phyloP scores from a whole-genome alignment of 2,888 invertebrate genomes.

The Xanthorhoe designata region DNA sequence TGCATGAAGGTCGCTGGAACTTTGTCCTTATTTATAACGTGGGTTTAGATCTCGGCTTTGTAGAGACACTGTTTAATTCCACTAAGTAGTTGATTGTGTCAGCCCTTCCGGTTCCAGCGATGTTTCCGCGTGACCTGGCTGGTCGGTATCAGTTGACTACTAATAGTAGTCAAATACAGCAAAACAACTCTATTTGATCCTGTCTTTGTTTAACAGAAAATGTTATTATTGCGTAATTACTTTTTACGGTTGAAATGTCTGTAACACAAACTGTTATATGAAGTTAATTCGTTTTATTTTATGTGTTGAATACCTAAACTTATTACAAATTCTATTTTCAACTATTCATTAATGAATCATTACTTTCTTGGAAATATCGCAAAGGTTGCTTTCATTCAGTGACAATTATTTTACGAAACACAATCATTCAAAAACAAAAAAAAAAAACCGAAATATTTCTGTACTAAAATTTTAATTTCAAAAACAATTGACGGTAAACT shows the following conservation, averaged over 20 bases:
- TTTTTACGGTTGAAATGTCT: neutral
- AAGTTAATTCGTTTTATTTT: neutral
- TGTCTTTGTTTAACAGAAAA: neutral
- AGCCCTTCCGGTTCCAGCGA: constrained; percentile 31
- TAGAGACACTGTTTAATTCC: constrained; percentile 12
- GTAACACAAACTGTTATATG: neutral
- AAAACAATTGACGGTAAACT: neutral
- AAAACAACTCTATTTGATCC: neutral
- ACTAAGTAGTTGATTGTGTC: constrained; percentile 66
- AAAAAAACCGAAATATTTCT: too few relatives aligned
- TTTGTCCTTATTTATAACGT: constrained; percentile 17
- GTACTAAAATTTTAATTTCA: too few relatives aligned
- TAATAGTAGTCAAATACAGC: neutral
- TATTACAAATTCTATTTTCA: neutral
- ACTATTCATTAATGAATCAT: neutral
- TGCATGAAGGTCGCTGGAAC: constrained; percentile 30
- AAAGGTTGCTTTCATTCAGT: neutral
- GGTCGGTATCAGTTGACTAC: constrained; percentile 3
- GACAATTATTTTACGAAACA: neutral
- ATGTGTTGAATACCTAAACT: neutral
- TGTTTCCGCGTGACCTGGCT: constrained; percentile 7
- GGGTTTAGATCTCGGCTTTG: constrained; percentile 6
- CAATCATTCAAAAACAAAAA: too few relatives aligned
- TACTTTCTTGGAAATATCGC: neutral
- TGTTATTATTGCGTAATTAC: neutral